Base-by-base conservation (phyloP, 2,888 invertebrate genomes). In the Venusia cambrica region DNA sequence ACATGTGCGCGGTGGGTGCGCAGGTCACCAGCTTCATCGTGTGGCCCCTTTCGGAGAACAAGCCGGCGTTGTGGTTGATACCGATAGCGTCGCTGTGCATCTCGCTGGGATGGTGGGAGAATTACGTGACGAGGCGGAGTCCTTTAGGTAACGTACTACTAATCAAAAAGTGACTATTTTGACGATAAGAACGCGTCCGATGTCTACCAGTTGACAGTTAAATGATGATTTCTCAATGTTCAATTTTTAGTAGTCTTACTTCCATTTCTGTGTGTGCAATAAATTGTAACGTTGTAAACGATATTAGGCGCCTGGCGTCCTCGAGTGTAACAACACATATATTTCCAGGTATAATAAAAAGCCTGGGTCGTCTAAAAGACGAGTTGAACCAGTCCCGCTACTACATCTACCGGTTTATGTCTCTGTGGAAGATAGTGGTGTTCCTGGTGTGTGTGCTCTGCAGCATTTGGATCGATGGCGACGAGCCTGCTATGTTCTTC, bases 51-150 rank as follows among this genome's bases (percentile, higher is more conserved):
- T 83, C 94, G 40, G 93, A 95, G 67, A 92, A 91, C 45, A 91
- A 92, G 44, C 91, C 92, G 0, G 90, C 92, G 29, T 74, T 96
- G 17, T 96, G 95, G 95, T 88, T 96, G 21, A 94, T 98, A 53
- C 97, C 98, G 0, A 87, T 96, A 0, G 90, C 97, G 0, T 90
- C 97, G 16, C 75, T 97, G 32, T 90, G 97, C 57, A 93, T 97
- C 46, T 98, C 98, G 0, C 89, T 96, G 17, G 96, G 96, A 10
- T 98, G 98, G 97, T 99, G 99, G 99, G 98, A 99, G 77, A 99
- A 99, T 77, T 99, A 96, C 68, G 95, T 97, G 1, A 94, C 95
- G 37, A 89, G 92, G 37, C 92, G 95, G 57, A 97, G 97, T 35
- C 93, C 96, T 0, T 89, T 97, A 45, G 93, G 92, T 92, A 70